A percentile compares a stretch with the other conserved stretches of the same genome.
phyloP scores from a whole-genome alignment of 2,797 vertebrate genomes.

The Iguana delicatissima region DNA sequence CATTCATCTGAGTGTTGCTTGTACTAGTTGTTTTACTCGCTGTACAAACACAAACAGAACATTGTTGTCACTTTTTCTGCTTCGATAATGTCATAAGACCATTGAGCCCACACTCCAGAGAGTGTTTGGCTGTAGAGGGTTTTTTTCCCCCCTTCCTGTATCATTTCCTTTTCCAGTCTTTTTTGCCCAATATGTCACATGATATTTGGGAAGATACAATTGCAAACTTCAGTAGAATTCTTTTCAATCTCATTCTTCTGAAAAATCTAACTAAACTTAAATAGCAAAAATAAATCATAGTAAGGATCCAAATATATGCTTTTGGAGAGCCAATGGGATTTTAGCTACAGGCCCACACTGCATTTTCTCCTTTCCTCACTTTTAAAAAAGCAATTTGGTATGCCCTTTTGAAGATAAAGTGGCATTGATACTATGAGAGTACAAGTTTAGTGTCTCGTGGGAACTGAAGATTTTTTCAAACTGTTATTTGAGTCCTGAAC shows the following conservation, averaged over 20 bases:
- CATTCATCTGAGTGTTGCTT: neutral
- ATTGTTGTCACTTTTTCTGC: too few relatives aligned
- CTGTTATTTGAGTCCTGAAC: neutral
- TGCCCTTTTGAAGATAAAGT: neutral
- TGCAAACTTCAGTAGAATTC: neutral
- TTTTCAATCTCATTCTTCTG: neutral
- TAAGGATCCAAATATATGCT: neutral
- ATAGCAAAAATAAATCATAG: neutral
- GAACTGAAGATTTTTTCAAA: neutral
- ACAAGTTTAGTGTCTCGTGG: neutral
- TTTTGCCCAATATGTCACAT: neutral
- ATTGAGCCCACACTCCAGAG: neutral
- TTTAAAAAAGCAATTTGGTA: neutral
- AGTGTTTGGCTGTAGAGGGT: too few relatives aligned
- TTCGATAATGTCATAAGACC: neutral
- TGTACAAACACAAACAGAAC: neutral
- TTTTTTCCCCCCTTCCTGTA: too few relatives aligned
- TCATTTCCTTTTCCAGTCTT: neutral
- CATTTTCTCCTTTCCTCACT: too few relatives aligned
- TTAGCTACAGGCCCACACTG: neutral
- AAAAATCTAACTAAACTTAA: too few relatives aligned
- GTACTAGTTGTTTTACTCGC: neutral
- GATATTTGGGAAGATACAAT: neutral
- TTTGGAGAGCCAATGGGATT: neutral
- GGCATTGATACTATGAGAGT: neutral